Evolutionary conservation across 2,113 vertebrate genomes (phyloP).

Genomic region (Leptosomus discolor): DNA sequence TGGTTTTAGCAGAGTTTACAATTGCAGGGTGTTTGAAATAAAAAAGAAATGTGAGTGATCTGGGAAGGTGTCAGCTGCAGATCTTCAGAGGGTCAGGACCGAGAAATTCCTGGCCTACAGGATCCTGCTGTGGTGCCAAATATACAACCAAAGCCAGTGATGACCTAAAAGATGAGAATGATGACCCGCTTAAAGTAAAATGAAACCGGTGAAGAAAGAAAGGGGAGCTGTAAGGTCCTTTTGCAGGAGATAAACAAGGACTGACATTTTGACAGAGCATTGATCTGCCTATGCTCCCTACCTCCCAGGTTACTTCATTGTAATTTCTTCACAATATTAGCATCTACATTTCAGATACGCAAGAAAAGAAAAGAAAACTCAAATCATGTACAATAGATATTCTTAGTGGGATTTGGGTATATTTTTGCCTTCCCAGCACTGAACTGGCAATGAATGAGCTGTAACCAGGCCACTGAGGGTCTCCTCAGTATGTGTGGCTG

Average conservation of each 20-base stretch:
- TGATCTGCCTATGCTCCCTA: background rate
- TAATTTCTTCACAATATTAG: background rate
- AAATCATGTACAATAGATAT: background rate
- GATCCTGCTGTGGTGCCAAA: background rate
- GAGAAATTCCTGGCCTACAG: background rate
- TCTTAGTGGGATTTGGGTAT: background rate
- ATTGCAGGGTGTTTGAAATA: constrained; percentile 5
- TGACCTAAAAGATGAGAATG: background rate
- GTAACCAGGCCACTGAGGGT: background rate
- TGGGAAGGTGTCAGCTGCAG: background rate
- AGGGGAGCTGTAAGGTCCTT: background rate
- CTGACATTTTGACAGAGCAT: background rate
- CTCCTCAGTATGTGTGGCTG: background rate
- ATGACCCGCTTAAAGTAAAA: background rate
- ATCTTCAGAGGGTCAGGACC: background rate
- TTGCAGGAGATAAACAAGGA: background rate
- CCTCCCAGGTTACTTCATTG: background rate
- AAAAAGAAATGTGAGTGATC: background rate
- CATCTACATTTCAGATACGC: background rate
- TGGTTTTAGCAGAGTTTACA: constrained; percentile 18
- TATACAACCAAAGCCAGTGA: background rate
- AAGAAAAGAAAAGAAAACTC: background rate
- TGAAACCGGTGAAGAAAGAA: background rate
- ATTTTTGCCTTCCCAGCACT: background rate
- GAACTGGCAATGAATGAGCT: rapidly evolving